A percentile compares a stretch with the other conserved stretches of the same genome.
These are phyloP conservation scores for Seriola rivoliana DNA, from an alignment of 2,113 vertebrate species.

Conservation along the genomic window DNA sequence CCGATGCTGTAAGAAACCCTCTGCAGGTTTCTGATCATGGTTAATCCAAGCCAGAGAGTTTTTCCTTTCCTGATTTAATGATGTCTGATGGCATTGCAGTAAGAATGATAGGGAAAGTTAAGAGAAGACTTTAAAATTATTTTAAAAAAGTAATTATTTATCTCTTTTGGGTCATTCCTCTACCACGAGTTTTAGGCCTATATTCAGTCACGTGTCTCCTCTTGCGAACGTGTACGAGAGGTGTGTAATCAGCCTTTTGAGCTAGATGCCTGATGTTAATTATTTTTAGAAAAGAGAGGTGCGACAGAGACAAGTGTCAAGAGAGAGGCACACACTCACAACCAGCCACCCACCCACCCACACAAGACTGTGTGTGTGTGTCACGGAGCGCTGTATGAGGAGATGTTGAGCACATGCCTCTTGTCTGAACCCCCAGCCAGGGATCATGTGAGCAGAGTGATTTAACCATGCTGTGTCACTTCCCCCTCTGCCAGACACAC, in stretches of 20 bases:
- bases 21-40: constrained; percentile 20
- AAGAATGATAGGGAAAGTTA: neutral
- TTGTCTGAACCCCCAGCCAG: constrained; percentile 51
- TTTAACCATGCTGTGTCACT: constrained; percentile 63
- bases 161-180: neutral
- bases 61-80: neutral
- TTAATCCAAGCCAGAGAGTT: neutral
- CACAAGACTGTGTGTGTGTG: constrained; percentile 11
- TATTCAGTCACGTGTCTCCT: neutral
- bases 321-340: neutral
- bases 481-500: constrained; percentile 29
- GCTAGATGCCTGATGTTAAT: neutral
- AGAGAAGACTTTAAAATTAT: neutral
- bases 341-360: neutral
- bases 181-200: neutral
- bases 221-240: neutral
- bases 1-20: constrained; percentile 1
- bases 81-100: neutral
- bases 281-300: constrained; percentile 35
- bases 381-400: constrained; percentile 29
- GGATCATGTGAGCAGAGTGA: constrained; percentile 75
- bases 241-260: neutral
- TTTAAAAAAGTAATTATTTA: neutral
- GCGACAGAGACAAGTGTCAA: constrained; percentile 29
- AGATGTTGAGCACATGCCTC: constrained; percentile 57